Conservation (phyloP, 2,797 vertebrate genomes). For the Morelia viridis region DNA sequence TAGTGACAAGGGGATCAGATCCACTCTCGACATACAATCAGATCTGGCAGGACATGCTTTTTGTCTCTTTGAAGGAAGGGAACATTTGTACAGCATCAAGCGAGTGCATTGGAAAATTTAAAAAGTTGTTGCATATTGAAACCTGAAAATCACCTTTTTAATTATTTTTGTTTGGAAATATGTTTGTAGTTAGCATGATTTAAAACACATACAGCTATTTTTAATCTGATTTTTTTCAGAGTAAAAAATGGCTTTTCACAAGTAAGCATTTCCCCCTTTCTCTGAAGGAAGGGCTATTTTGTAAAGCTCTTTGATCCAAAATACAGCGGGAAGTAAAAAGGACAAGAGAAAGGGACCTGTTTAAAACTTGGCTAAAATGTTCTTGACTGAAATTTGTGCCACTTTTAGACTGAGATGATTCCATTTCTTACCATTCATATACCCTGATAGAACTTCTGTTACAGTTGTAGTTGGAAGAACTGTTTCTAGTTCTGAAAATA, state of each 20-base stretch:
- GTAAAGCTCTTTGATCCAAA: slow-evolving; percentile 26
- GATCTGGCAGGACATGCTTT: slow-evolving; percentile 84
- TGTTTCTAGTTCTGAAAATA: slow-evolving; percentile 38
- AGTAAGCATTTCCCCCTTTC: neutral
- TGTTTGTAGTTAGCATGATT: slow-evolving; percentile 73
- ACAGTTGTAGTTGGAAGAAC: slow-evolving; percentile 19
- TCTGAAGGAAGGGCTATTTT: neutral
- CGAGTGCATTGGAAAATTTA: slow-evolving; percentile 72
- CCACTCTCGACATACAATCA: slow-evolving; percentile 80
- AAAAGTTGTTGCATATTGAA: slow-evolving; percentile 76
- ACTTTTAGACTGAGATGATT: neutral
- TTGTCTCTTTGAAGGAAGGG: slow-evolving; percentile 78
- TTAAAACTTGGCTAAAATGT: neutral
- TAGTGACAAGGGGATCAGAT: slow-evolving; percentile 88
- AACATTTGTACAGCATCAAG: slow-evolving; percentile 82
- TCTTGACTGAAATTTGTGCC: neutral
- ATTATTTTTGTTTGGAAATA: slow-evolving; percentile 72
- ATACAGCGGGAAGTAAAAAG: slow-evolving; percentile 8
- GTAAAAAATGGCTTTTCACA: slow-evolving; percentile 24
- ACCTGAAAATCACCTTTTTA: slow-evolving; percentile 72
- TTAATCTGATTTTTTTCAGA: slow-evolving; percentile 36
- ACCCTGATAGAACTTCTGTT: neutral
- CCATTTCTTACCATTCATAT: neutral
- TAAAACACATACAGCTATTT: slow-evolving; percentile 31
- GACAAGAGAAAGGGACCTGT: neutral